A percentile compares a stretch with the other conserved stretches of the same genome.
These are phyloP conservation scores for Gymnogyps californianus DNA, from an alignment of 2,113 vertebrate species.

Conservation along the genomic window DNA sequence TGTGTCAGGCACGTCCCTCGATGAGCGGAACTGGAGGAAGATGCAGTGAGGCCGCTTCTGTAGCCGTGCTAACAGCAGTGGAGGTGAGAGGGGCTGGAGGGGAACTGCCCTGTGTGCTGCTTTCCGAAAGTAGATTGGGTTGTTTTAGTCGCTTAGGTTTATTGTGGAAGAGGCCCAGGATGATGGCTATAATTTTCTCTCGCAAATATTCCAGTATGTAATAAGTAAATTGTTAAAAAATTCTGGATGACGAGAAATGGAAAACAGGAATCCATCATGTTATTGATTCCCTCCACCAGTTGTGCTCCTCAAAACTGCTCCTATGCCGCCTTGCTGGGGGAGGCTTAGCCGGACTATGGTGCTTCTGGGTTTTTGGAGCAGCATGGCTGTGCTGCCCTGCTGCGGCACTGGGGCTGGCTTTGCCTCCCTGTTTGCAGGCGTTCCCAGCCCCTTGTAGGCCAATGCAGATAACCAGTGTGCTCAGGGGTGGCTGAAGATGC, in stretches of 20 bases:
- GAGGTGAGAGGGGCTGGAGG: background rate
- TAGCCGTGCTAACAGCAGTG: background rate
- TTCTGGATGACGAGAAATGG: background rate
- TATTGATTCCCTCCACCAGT: background rate
- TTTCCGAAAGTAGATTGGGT: accelerated
- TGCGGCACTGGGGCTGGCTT: background rate
- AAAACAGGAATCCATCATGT: background rate
- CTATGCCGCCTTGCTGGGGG: background rate
- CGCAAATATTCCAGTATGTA: background rate
- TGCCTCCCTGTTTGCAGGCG: accelerated
- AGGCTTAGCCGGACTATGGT: accelerated
- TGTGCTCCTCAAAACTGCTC: background rate
- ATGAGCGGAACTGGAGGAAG: background rate
- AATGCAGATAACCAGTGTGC: accelerated
- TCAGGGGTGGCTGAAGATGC: background rate
- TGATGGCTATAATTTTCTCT: background rate
- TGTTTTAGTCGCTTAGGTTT: background rate
- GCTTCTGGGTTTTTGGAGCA: background rate
- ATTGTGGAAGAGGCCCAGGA: background rate
- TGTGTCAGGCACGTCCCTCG: background rate
- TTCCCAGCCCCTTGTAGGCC: background rate
- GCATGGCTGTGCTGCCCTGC: accelerated
- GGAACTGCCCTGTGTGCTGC: background rate
- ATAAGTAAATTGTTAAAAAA: background rate
- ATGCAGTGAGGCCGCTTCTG: background rate